Evolutionary conservation across 2,888 invertebrate genomes (phyloP), one percentile per base, ranked within the genome.

Genomic region (Brachyopa scutellaris): DNA sequence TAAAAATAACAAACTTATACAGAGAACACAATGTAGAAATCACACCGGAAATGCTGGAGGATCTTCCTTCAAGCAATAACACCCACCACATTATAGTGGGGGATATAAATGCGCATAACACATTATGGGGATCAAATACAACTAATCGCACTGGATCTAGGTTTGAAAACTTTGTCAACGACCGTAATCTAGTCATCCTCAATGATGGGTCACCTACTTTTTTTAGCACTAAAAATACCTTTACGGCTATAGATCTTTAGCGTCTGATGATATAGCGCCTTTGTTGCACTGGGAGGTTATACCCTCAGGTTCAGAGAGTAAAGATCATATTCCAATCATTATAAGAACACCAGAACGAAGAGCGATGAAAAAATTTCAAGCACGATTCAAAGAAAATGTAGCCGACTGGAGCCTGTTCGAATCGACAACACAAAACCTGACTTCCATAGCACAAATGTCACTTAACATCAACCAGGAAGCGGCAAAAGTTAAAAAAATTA

Each of bases 401-500:
- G 45, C 47, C 1, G 21, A 61, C 9, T 61, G 61, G 61, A 21
- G 3, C 11, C 2, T 33, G 2, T 61, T 61, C 21, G 29, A 38
- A 11, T 8, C 45, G 2, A 8, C 21, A 1, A 49, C 62, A 1
- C 36, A 49, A 13, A 1, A 1, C 1, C 11, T 62, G 0, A n/a
- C 23, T 2, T 23, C 9, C 6, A 23, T 1, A 2, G 21, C 1
- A 13, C 11, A 2, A 1, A n/a, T 7, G 4, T 47, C 47, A n/a
- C 15, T 15, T 2, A 67, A 55, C 21, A 15, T 31, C 3, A 67
- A 67, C 13, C 55, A 67, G n/a, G 51, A 51, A 55, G 67, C 67
- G n/a, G 42, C 55, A 8, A 67, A 55, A 23, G 55, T 66, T 19
- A 67, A 67, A 33, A 53, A 42, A 55, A 67, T 55, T 9, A 45